phyloP scores from a whole-genome alignment of 2,113 vertebrate genomes.

The Shinisaurus crocodilurus region DNA sequence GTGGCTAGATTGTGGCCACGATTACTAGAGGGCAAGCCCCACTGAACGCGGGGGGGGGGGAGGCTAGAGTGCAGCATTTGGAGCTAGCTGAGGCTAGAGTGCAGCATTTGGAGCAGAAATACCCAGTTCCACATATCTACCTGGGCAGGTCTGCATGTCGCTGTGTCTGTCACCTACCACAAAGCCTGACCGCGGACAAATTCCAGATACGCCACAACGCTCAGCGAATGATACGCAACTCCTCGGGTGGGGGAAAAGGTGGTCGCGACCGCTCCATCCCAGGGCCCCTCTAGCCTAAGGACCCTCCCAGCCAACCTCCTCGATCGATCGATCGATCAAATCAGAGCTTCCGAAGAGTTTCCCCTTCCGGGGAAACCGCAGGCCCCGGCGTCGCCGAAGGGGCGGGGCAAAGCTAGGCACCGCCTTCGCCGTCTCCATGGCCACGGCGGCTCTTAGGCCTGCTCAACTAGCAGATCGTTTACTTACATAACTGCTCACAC shows the following conservation, averaged over 20 bases:
- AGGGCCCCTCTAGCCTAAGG: background rate
- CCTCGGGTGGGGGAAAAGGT: background rate
- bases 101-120: background rate
- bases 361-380: conserved; percentile 12
- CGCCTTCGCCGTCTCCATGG: background rate
- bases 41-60: no score
- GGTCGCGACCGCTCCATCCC: background rate
- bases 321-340: no score
- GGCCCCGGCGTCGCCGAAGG: background rate
- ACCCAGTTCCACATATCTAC: background rate
- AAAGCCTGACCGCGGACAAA: background rate
- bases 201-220: background rate
- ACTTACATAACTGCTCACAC: background rate
- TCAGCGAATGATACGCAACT: background rate
- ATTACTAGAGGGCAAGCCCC: no score
- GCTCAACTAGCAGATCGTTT: no score
- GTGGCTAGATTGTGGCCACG: no score
- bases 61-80: background rate
- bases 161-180: background rate
- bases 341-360: background rate
- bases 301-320: background rate
- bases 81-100: background rate
- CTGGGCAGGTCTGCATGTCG: no score
- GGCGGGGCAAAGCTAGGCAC: background rate
- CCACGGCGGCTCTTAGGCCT: background rate